Percentiles rank a stretch among this genome's conserved stretches.
phyloP scores from a whole-genome alignment of 2,888 invertebrate species.

The Euproctis similis region DNA sequence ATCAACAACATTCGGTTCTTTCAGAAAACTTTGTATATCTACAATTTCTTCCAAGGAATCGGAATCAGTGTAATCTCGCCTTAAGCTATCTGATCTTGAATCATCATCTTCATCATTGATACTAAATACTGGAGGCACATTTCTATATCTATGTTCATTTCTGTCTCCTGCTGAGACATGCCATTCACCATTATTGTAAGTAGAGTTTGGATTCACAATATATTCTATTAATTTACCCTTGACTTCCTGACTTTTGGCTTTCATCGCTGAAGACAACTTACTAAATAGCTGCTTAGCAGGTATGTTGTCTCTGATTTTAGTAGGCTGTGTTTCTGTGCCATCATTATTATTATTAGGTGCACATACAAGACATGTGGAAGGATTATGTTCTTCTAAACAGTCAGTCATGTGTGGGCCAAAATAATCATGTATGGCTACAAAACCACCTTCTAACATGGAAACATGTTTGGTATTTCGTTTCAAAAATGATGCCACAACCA shows the following conservation, averaged over 20 bases:
- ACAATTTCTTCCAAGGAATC: slow-evolving; percentile 85
- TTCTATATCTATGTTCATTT: slow-evolving; percentile 91
- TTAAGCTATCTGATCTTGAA: slow-evolving; percentile 41
- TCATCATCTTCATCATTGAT: slow-evolving; percentile 88
- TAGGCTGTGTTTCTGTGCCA: slow-evolving; percentile 32
- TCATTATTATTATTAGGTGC: slow-evolving; percentile 70
- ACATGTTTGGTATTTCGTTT: slow-evolving; percentile 95
- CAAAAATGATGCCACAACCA: slow-evolving; percentile 98
- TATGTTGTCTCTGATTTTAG: slow-evolving; percentile 47
- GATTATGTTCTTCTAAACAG: slow-evolving; percentile 90
- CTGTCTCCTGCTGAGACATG: slow-evolving; percentile 90
- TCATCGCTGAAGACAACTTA: slow-evolving; percentile 90
- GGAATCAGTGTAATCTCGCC: slow-evolving; percentile 65
- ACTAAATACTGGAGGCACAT: slow-evolving; percentile 94
- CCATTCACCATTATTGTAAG: slow-evolving; percentile 77
- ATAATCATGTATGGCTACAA: slow-evolving; percentile 87
- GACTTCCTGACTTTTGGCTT: slow-evolving; percentile 92
- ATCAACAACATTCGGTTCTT: slow-evolving; percentile 88
- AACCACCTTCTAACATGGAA: slow-evolving; percentile 94
- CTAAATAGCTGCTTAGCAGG: slow-evolving; percentile 84
- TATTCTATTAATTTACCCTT: slow-evolving; percentile 94
- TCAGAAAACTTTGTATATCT: slow-evolving; percentile 86
- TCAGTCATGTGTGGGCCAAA: slow-evolving; percentile 87
- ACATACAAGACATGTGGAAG: slow-evolving; percentile 87
- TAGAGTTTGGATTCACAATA: slow-evolving; percentile 89